Evolutionary conservation across 2,797 vertebrate species (phyloP).

Genomic region (Muscicapa striata): DNA sequence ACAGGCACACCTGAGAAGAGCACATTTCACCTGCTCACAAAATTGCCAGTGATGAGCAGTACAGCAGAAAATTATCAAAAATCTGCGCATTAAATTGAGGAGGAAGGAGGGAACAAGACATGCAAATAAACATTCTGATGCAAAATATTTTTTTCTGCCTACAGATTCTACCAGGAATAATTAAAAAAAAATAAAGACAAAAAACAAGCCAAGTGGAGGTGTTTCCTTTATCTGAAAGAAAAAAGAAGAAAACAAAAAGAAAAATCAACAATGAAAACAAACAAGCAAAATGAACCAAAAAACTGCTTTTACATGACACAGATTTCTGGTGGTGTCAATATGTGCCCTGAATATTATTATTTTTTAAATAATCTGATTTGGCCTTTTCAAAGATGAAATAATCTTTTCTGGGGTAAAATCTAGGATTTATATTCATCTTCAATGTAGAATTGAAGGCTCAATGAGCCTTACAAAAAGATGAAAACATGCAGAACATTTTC

Average conservation of each 20-base stretch:
- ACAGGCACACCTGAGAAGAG: background rate
- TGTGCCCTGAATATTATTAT: background rate
- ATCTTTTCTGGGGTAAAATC: background rate
- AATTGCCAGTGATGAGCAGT: background rate
- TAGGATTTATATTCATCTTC: background rate
- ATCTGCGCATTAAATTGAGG: background rate
- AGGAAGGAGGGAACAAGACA: background rate
- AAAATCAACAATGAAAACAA: background rate
- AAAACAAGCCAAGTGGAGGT: background rate
- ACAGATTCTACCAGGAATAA: background rate
- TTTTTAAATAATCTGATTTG: background rate
- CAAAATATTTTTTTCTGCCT: background rate
- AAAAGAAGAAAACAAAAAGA: background rate
- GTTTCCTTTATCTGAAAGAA: background rate
- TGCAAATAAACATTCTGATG: background rate
- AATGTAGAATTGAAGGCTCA: background rate
- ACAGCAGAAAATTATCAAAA: background rate
- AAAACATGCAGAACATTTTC: background rate
- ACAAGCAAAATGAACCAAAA: background rate
- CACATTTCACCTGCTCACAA: background rate
- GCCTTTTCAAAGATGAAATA: background rate
- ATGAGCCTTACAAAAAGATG: background rate
- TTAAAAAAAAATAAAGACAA: background rate
- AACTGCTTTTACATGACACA: background rate
- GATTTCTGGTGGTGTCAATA: background rate